Conservation (phyloP, 2,797 vertebrate species). For the Aviceda cuculoides region DNA sequence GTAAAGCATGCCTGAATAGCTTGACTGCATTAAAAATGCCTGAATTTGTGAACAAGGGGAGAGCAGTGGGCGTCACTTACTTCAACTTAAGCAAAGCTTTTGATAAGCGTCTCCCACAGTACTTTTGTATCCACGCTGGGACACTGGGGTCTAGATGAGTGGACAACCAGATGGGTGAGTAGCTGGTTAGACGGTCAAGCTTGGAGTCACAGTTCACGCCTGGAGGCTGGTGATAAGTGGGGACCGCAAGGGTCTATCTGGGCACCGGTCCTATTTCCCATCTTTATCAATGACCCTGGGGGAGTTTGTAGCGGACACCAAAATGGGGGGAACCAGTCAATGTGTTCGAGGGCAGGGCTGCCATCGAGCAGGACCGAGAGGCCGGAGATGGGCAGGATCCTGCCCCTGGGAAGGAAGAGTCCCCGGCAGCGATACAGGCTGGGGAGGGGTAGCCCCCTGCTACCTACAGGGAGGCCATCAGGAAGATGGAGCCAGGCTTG, state of each 20-base stretch:
- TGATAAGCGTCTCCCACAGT: not conserved
- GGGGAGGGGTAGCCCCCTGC: not conserved
- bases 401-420: not conserved
- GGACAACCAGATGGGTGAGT: not conserved
- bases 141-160: not conserved
- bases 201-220: not conserved
- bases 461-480: too few species aligned
- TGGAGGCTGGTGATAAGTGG: not conserved
- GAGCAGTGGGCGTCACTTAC: not conserved
- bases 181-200: not conserved
- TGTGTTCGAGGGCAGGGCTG: not conserved
- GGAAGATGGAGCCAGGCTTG: not conserved
- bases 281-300: not conserved
- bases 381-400: not conserved
- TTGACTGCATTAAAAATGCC: not conserved
- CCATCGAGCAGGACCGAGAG: not conserved
- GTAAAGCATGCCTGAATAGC: not conserved
- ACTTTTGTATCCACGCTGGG: not conserved
- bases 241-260: accelerated
- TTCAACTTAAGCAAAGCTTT: not conserved
- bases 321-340: not conserved
- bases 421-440: not conserved
- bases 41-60: not conserved
- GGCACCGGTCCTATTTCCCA: not conserved
- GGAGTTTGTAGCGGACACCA: not conserved